Evolutionary conservation across 2,888 invertebrate genomes (phyloP).

Genomic region (Morpho helenor): DNA sequence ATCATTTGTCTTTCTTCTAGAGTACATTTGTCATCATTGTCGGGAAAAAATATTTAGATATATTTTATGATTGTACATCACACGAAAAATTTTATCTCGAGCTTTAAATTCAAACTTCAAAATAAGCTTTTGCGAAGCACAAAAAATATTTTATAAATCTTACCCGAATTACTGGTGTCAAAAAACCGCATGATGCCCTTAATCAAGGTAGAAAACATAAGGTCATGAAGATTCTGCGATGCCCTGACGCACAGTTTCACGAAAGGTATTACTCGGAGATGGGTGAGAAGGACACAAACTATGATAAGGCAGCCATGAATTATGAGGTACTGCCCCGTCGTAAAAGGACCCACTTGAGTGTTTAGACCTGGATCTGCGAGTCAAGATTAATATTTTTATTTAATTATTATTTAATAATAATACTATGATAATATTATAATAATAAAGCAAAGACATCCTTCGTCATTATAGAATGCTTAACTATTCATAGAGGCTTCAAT

Average conservation of each 20-base stretch:
- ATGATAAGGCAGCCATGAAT: conserved; percentile 80
- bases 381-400: conserved; percentile 31
- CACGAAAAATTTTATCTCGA: too few relatives aligned
- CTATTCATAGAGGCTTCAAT: too few relatives aligned
- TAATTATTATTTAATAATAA: neutral
- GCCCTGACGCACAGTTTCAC: conserved; percentile 81
- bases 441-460: too few relatives aligned
- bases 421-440: neutral
- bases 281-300: conserved; percentile 74
- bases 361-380: conserved; percentile 58
- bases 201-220: conserved; percentile 82
- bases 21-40: too few relatives aligned
- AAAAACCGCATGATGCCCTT: conserved; percentile 83
- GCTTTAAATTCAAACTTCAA: too few relatives aligned
- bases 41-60: too few relatives aligned
- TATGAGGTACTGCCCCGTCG: conserved; percentile 76
- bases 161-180: conserved; percentile 87
- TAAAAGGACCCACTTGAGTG: conserved; percentile 58
- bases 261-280: conserved; percentile 81
- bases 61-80: too few relatives aligned
- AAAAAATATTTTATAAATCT: neutral
- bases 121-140: too few relatives aligned
- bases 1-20: too few relatives aligned
- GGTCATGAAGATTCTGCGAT: conserved; percentile 83
- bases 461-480: too few relatives aligned